phyloP scores from a whole-genome alignment of 2,888 invertebrate species.

The Synanthedon tipuliformis region DNA sequence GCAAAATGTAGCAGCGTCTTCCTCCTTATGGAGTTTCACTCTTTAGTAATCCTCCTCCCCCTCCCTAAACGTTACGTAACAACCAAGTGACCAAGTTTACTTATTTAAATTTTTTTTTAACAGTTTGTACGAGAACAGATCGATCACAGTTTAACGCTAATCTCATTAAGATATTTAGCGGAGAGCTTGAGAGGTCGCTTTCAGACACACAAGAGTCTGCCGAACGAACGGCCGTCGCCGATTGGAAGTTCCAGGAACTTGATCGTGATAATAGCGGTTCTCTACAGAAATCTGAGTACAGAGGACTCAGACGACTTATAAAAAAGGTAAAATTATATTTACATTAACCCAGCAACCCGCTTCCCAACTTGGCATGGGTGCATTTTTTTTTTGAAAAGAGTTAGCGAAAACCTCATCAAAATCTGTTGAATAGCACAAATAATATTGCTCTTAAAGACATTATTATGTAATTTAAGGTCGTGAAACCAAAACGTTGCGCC shows the following conservation, averaged over 20 bases:
- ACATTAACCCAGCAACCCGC: too few species aligned
- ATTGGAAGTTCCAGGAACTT: constrained; percentile 91
- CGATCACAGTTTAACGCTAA: constrained; percentile 85
- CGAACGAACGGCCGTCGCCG: constrained; percentile 73
- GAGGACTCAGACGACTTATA: constrained; percentile 82
- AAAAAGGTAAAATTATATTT: constrained; percentile 72
- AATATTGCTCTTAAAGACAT: not conserved
- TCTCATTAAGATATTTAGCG: constrained; percentile 85
- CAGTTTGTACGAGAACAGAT: constrained; percentile 80
- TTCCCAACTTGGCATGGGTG: not conserved
- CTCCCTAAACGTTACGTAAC: too few species aligned
- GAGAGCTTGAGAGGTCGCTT: constrained; percentile 75
- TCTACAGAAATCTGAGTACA: constrained; percentile 85
- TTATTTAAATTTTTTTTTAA: constrained; percentile 1
- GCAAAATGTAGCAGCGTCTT: too few species aligned
- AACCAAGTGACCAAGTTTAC: too few species aligned
- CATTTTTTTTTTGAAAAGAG: not conserved
- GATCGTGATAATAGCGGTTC: constrained; percentile 83
- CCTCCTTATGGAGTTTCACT: too few species aligned
- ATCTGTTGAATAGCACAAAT: not conserved
- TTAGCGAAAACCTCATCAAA: too few species aligned
- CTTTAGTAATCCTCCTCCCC: too few species aligned
- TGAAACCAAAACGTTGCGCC: constrained; percentile 90
- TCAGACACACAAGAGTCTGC: constrained; percentile 25
- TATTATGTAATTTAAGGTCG: constrained; percentile 59